A percentile compares a stretch with the other conserved stretches of the same genome.
Conservation (phyloP, 2,888 invertebrate genomes). For the Chirona hameri region DNA sequence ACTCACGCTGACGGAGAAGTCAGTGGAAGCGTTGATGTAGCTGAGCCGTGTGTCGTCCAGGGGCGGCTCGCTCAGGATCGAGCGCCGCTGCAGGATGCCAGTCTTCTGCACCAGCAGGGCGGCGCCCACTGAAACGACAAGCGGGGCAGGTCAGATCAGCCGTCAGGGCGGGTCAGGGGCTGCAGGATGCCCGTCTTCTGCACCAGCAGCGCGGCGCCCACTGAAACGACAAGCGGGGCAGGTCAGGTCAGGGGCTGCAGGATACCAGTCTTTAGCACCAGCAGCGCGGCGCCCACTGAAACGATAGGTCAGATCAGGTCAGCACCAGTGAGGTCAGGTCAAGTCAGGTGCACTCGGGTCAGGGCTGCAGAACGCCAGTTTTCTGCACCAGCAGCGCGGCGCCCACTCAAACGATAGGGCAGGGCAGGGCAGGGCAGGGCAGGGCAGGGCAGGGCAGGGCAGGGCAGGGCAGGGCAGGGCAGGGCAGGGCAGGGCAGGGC, state of each 20-base stretch:
- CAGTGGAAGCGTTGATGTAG: slow-evolving; percentile 24
- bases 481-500: no score
- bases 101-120: neutral
- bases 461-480: no score
- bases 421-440: no score
- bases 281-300: neutral
- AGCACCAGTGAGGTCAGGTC: neutral
- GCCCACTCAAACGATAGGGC: no score
- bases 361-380: no score
- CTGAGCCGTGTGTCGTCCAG: slow-evolving; percentile 13
- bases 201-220: neutral
- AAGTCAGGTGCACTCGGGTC: no score
- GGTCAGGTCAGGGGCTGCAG: neutral
- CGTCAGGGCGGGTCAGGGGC: neutral
- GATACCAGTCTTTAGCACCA: neutral
- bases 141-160: neutral
- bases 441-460: no score
- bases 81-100: neutral
- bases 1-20: slow-evolving; percentile 22
- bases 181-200: neutral
- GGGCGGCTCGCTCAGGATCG: slow-evolving; percentile 1
- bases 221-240: neutral
- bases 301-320: neutral
- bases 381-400: no score
- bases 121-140: neutral